These are phyloP conservation scores for Syngnathus typhle DNA, from an alignment of 2,113 vertebrate species.

Conservation along the genomic window DNA sequence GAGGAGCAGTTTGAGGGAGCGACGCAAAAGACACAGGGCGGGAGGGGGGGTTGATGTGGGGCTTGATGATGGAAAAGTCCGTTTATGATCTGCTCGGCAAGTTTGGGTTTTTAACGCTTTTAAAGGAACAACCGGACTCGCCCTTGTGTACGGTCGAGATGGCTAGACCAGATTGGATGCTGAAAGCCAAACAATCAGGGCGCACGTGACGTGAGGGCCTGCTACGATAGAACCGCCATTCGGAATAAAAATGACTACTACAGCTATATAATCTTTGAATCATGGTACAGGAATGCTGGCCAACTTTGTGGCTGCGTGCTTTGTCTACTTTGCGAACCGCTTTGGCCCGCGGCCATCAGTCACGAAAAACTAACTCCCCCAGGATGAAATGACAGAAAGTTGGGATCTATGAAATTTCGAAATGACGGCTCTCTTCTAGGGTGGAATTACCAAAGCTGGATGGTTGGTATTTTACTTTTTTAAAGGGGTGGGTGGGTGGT, in stretches of 20 bases:
- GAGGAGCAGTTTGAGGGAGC: slow-evolving; percentile 43
- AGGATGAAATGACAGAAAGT: neutral
- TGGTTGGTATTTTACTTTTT: neutral
- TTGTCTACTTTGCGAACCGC: neutral
- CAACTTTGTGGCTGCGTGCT: slow-evolving; percentile 7
- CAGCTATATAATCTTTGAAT: slow-evolving; percentile 7
- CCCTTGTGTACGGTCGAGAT: slow-evolving; percentile 58
- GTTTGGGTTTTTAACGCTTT: slow-evolving; percentile 1
- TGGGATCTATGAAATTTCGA: neutral
- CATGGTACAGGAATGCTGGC: slow-evolving; percentile 18
- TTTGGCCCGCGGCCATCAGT: slow-evolving; percentile 7
- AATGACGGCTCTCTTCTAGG: neutral
- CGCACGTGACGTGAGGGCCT: slow-evolving; percentile 34
- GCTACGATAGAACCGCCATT: slow-evolving; percentile 3
- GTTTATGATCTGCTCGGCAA: slow-evolving; percentile 8
- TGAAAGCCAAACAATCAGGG: slow-evolving; percentile 57
- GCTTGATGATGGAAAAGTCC: slow-evolving; percentile 22
- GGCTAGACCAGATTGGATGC: slow-evolving; percentile 78
- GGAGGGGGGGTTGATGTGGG: neutral
- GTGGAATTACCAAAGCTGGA: neutral
- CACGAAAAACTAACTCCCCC: slow-evolving; percentile 10
- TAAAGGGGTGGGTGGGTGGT: neutral
- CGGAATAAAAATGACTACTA: neutral
- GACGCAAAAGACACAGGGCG: slow-evolving; percentile 34
- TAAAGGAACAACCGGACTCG: slow-evolving; percentile 32